Conservation (phyloP, 2,888 invertebrate species). For the Cheilosia variabilis region DNA sequence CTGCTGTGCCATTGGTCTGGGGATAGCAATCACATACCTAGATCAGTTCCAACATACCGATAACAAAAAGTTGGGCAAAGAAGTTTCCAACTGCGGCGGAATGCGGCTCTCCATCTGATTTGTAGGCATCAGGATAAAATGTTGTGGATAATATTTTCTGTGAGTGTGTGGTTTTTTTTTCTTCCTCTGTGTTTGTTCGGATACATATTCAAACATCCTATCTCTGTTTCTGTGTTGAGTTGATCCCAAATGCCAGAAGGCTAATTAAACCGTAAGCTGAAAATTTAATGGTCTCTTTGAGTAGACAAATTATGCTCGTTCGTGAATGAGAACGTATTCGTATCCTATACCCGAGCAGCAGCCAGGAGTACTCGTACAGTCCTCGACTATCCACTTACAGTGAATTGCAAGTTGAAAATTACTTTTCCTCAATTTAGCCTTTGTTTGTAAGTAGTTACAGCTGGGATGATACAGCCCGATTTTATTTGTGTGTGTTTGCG, state of each 20-base stretch:
- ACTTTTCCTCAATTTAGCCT: constrained; percentile 65
- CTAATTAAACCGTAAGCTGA: constrained; percentile 74
- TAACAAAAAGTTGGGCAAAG: constrained; percentile 45
- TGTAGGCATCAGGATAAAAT: constrained; percentile 64
- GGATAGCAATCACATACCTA: not conserved
- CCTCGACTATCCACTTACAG: constrained; percentile 69
- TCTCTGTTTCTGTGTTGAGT: constrained; percentile 43
- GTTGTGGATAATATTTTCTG: constrained; percentile 37
- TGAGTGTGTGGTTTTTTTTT: constrained; percentile 13
- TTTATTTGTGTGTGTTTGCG: constrained; percentile 6
- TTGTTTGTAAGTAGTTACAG: constrained; percentile 44
- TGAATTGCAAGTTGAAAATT: constrained; percentile 72
- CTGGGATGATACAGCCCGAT: constrained; percentile 18
- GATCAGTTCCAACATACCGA: not conserved
- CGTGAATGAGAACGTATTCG: constrained; percentile 32
- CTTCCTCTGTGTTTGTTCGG: constrained; percentile 11
- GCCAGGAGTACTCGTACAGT: constrained; percentile 12
- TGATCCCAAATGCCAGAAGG: constrained; percentile 74
- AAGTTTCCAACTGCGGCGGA: constrained; percentile 56
- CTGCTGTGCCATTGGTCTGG: constrained; percentile 22
- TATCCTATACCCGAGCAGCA: constrained; percentile 2
- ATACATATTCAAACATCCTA: constrained; percentile 30
- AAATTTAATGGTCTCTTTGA: constrained; percentile 71
- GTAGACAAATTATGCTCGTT: constrained; percentile 68
- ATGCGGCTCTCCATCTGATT: constrained; percentile 57